Evolutionary conservation across 2,113 vertebrate species (phyloP).

Genomic region (Columba janthina): DNA sequence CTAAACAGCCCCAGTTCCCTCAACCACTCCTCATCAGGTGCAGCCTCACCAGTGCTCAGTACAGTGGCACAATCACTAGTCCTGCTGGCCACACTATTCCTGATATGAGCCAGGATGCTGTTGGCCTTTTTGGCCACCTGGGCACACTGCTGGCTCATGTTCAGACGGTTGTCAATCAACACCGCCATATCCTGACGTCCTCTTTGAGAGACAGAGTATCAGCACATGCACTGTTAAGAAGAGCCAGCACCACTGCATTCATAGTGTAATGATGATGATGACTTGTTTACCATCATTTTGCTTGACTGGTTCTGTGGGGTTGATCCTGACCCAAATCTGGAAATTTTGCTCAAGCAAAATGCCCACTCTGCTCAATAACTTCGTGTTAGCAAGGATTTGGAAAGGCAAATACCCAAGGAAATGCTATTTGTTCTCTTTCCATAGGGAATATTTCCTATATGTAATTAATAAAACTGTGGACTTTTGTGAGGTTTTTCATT

Average conservation of each 20-base stretch:
- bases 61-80: too few relatives aligned
- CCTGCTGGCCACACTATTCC: too few relatives aligned
- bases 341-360: neutral
- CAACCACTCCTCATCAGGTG: too few relatives aligned
- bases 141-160: too few relatives aligned
- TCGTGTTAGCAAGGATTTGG: neutral
- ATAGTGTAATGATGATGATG: rapidly evolving
- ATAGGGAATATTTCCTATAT: neutral
- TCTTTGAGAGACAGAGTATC: neutral
- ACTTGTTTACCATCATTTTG: neutral
- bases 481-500: neutral
- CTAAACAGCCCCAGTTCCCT: too few relatives aligned
- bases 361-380: neutral
- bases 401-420: neutral
- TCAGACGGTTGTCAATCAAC: too few relatives aligned
- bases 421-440: neutral
- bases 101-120: too few relatives aligned
- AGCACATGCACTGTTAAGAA: neutral
- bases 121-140: too few relatives aligned
- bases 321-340: neutral
- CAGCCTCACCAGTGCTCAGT: too few relatives aligned
- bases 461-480: neutral
- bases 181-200: neutral
- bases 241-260: neutral
- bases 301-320: neutral